Evolutionary conservation across 2,888 invertebrate species (phyloP), one percentile per base, ranked within the genome.

Genomic region (Mongoloraphidia duomilia): DNA sequence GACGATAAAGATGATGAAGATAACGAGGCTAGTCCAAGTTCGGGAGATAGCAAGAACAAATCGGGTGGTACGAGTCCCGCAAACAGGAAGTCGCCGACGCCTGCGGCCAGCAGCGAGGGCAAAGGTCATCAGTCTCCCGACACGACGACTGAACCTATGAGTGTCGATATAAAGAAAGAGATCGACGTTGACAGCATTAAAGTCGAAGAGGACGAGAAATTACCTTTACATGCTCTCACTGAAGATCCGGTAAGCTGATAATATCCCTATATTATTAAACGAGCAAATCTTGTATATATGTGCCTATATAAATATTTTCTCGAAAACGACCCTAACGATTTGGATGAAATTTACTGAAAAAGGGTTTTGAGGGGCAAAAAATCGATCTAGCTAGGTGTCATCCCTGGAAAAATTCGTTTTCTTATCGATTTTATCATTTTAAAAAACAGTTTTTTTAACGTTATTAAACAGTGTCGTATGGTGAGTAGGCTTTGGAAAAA

Each of bases 221-320:
- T 72, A 51, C 74, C 75, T 36, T 58, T 69, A 43, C 73, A 75
- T 56, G 73, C 73, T 45, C 67, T 74, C 55, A 69, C 71, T 36
- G 63, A 63, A 49, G 72, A 74, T 61, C 74, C 75, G 3, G 68
- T 68, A 62, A 63, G 66, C 26, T 60, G 39, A 42, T 36, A 35
- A 10, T 47, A 34, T 44, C 39, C n/a, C n/a, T n/a, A n/a, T n/a
- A n/a, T n/a, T n/a, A n/a, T n/a, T n/a, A n/a, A n/a, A n/a, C n/a
- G n/a, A n/a, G n/a, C n/a, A n/a, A n/a, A n/a, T n/a, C n/a, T n/a
- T n/a, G n/a, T n/a, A n/a, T n/a, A n/a, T n/a, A n/a, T n/a, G n/a
- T n/a, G n/a, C n/a, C n/a, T n/a, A n/a, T n/a, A n/a, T n/a, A n/a
- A n/a, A n/a, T n/a, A n/a, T n/a, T n/a, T n/a, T n/a, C n/a, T n/a